Base-by-base conservation (phyloP, 2,888 invertebrate genomes). In the Pyrocoelia pectoralis region DNA sequence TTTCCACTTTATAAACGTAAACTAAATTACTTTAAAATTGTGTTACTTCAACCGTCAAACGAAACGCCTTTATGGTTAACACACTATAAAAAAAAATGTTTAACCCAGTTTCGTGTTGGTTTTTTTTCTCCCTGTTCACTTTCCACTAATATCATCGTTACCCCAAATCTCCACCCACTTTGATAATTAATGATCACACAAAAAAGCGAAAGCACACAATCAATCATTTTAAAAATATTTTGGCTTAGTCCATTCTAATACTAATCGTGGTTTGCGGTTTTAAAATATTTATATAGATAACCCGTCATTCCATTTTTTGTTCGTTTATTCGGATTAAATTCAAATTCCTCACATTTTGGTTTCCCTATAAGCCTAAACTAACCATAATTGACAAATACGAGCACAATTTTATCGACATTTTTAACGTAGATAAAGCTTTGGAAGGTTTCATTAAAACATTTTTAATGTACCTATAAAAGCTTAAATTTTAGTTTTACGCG, bases 101-200 rank as follows among this genome's bases (percentile, higher is more conserved):
- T 54, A 54, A 54, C 54, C 54, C 43, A 54, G 19, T 43, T 54
- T 43, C 18, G 14, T 24, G 6, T 24, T 24, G 24, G 24, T 24
- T 24, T 24, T 17, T 53, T 28, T 40, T 28, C 28, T 43, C 15
- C 17, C 41, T 54, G 8, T 54, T 10, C 43, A 24, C 41, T 24
- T 5, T 43, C 24, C 1, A 40, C 38, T 43, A 33, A 3, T n/a
- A 24, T 54, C 40, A 43, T 54, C 54, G 54, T 54, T 41, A 54
- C 43, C 19, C 54, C 54, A 54, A 54, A 54, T 43, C 54, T 41
- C 54, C 54, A 54, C 18, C 54, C 54, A 41, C 43, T 40, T 54
- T 54, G 12, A 43, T 54, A 54, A 54, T 54, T 54, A 54, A 54
- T 54, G 54, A 43, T 54, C 54, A 54, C 15, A 54, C 41, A 53